Conservation (phyloP, 1,140 invertebrate genomes). For the Ceratitis capitata region DNA sequence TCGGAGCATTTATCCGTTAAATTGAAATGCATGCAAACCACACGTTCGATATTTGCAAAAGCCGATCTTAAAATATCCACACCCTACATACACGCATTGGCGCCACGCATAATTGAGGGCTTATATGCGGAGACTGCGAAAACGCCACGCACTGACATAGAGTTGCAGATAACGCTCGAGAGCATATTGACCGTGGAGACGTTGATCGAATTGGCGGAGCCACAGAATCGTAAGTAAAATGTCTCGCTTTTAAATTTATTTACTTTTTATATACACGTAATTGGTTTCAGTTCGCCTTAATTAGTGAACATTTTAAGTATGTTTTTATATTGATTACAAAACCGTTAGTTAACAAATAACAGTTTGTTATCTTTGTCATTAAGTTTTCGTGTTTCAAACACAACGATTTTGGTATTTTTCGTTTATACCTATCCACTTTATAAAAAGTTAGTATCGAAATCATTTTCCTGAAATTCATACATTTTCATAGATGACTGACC, state of each 20-base stretch:
- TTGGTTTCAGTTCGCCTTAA: not conserved
- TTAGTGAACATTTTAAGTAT: not conserved
- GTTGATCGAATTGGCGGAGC: conserved; percentile 78
- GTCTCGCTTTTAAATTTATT: not conserved
- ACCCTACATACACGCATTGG: conserved; percentile 84
- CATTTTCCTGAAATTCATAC: not conserved
- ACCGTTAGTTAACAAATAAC: not conserved
- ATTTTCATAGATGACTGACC: not conserved
- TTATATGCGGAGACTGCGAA: conserved; percentile 73
- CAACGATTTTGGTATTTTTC: not conserved
- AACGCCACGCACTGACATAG: conserved; percentile 69
- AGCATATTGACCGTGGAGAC: conserved; percentile 77
- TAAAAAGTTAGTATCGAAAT: not conserved
- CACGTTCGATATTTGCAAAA: conserved; percentile 79
- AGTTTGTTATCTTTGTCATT: conserved; percentile 2
- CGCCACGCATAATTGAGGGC: conserved; percentile 77
- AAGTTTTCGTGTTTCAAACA: not conserved
- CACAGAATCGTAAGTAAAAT: conserved; percentile 78
- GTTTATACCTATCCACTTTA: not conserved
- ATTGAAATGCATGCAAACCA: conserved; percentile 81
- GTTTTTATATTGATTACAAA: not conserved
- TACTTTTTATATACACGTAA: not conserved
- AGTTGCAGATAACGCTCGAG: conserved; percentile 75
- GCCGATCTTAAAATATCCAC: conserved; percentile 75
- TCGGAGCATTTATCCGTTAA: conserved; percentile 72